phyloP scores from a whole-genome alignment of 1,140 invertebrate species.

The Drosophila lini region DNA sequence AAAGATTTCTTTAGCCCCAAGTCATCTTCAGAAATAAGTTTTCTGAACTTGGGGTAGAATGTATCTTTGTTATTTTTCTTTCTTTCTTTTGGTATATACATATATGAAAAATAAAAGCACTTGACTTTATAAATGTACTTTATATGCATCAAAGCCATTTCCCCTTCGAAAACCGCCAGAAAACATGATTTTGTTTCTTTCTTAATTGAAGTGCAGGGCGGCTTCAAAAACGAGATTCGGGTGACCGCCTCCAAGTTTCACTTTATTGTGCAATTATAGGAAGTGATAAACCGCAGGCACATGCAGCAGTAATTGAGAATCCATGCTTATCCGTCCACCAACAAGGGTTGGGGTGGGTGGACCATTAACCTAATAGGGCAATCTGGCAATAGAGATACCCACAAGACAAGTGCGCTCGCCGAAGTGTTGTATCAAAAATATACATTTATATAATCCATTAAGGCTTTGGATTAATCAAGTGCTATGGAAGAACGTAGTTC shows the following conservation, averaged over 20 bases:
- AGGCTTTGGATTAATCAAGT: slow-evolving; percentile 38
- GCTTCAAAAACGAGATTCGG: slow-evolving; percentile 9
- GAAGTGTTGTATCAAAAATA: slow-evolving; percentile 35
- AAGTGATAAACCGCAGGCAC: slow-evolving; percentile 44
- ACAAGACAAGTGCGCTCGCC: slow-evolving; percentile 25
- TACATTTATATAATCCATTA: slow-evolving; percentile 34
- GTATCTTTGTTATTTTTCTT: slow-evolving; percentile 19
- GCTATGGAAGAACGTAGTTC: slow-evolving; percentile 2
- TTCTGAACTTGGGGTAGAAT: slow-evolving; percentile 10
- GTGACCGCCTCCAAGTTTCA: slow-evolving; percentile 25
- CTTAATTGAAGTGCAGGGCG: slow-evolving; percentile 21
- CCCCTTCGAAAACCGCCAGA: not conserved
- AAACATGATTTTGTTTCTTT: slow-evolving; percentile 16
- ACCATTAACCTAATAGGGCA: slow-evolving; percentile 41
- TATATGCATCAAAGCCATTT: slow-evolving; percentile 7
- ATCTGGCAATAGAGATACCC: slow-evolving; percentile 29
- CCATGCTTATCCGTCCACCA: slow-evolving; percentile 28
- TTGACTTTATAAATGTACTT: slow-evolving; percentile 36
- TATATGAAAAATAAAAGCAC: slow-evolving; percentile 30
- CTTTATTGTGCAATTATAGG: slow-evolving; percentile 39
- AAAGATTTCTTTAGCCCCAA: not conserved
- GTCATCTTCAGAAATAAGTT: not conserved
- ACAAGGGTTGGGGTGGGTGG: slow-evolving; percentile 4
- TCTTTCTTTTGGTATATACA: slow-evolving; percentile 3
- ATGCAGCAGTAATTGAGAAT: slow-evolving; percentile 41